phyloP scores from a whole-genome alignment of 2,113 vertebrate species.

The Prolemur simus region DNA sequence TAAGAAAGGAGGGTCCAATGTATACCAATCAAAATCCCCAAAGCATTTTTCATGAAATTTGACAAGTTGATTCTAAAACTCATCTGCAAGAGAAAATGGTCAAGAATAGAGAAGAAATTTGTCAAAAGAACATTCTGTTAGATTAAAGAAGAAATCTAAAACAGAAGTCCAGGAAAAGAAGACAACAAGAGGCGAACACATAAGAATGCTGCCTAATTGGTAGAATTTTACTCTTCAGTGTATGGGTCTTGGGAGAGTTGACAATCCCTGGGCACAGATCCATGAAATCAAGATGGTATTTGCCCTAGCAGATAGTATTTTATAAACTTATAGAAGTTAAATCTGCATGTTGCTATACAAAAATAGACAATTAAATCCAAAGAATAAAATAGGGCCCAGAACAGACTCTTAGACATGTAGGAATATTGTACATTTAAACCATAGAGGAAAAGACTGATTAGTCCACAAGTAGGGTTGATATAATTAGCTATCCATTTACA shows the following conservation, averaged over 20 bases:
- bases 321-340: not conserved
- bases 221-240: not conserved
- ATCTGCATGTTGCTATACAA: not conserved
- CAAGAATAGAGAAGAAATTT: not conserved
- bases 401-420: not conserved
- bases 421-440: not conserved
- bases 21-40: not conserved
- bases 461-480: not conserved
- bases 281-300: not conserved
- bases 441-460: not conserved
- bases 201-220: not conserved
- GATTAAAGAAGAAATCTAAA: not conserved
- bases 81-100: not conserved
- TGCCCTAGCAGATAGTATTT: not conserved
- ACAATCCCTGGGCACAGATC: not conserved
- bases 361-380: not conserved
- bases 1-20: not conserved
- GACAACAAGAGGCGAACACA: not conserved
- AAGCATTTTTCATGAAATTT: not conserved
- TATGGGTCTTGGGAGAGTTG: not conserved
- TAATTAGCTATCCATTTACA: not conserved
- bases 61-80: not conserved
- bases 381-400: not conserved
- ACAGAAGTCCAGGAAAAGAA: not conserved
- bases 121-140: not conserved